Base-by-base conservation (phyloP, 2,797 vertebrate species). In the Brachymystax lenok region DNA sequence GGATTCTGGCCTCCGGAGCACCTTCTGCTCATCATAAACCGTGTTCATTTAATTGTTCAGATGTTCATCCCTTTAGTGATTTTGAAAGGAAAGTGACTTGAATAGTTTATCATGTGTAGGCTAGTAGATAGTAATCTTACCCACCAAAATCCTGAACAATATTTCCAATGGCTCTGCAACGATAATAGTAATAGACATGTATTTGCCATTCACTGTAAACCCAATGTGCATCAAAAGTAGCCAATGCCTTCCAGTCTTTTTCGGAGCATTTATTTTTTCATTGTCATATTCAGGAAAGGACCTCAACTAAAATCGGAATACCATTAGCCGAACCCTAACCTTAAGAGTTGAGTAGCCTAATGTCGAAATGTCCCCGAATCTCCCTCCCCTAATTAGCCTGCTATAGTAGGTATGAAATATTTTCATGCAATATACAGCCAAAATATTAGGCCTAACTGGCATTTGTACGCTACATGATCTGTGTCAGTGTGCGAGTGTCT, bases 21-120 rank as follows among this genome's bases (percentile, higher is more conserved):
- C 82, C 74, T 73, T 83, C 80, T 69, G 86, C 88, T 91, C 89
- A 88, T 92, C 91, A 71, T 8, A 30, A 93, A 89, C 90, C 87
- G 85, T 95, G 84, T 87, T 90, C 89, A 91, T 82, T 81, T 92
- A 92, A 92, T 93, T 92, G 90, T 91, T 92, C 91, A 90, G 91
- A 92, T 90, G 91, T 91, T 80, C 79, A 77, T 80, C 86, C 85
- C 85, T 86, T 85, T 83, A 84, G 27, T 63, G 17, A 76, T 82
- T 83, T 71, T 82, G 30, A 68, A 68, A 33, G 7, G 27, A 19
- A n/a, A 35, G 24, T 12, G 30, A 40, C 13, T 68, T 68, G 66
- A 68, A 68, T 68, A 33, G 27, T 14, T 68, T 33, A 68, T 35
- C 2, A 66, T 12, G 24, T 16, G 4, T 14, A 59, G 56, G 56